Base-by-base conservation (phyloP, 2,888 invertebrate genomes). In the Tupiocoris notatus region DNA sequence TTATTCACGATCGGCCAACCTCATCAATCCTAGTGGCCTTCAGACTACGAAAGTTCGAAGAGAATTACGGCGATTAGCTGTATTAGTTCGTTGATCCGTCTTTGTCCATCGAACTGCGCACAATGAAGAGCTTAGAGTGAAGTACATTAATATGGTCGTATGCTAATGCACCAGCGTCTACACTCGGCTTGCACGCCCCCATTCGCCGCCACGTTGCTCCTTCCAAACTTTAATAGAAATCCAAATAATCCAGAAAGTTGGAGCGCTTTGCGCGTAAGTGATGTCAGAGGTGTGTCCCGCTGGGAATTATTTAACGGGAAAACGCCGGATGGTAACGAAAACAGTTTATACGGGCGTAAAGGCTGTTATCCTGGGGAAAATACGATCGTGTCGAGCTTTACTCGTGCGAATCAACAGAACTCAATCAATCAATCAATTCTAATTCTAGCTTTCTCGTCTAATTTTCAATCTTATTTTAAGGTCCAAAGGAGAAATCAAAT, bases 141-240 rank as follows among this genome's bases (percentile, higher is more conserved):
- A 12, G 59, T n/a, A 6, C 59, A 59, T 59, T 59, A 59, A 59
- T 59, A 59, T 9, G 59, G n/a, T n/a, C 59, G n/a, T 59, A 59
- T 59, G 59, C 7, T 59, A 59, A 59, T 59, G 59, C 59, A 59
- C 6, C 20, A n/a, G 59, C 16, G 6, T 59, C 6, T 20, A 59
- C 20, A 39, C 59, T 59, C 17, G 7, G n/a, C 20, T 7, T 39
- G 39, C 39, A 39, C 3, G 39, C 39, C 39, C 3, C 3, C 39
- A 39, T 12, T 39, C 39, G 12, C 54, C 12, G 54, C 7, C 54
- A 16, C 59, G 20, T 59, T 59, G 12, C n/a, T n/a, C 20, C 59
- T 9, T 20, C 59, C 59, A 18, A 59, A 59, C 59, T 59, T 59
- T 59, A 59, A 59, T 59, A 59, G 59, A 59, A 59, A 59, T 59